Evolutionary conservation across 2,797 vertebrate genomes (phyloP), one percentile per base, ranked within the genome.

Genomic region (Coccyzus lansbergi): DNA sequence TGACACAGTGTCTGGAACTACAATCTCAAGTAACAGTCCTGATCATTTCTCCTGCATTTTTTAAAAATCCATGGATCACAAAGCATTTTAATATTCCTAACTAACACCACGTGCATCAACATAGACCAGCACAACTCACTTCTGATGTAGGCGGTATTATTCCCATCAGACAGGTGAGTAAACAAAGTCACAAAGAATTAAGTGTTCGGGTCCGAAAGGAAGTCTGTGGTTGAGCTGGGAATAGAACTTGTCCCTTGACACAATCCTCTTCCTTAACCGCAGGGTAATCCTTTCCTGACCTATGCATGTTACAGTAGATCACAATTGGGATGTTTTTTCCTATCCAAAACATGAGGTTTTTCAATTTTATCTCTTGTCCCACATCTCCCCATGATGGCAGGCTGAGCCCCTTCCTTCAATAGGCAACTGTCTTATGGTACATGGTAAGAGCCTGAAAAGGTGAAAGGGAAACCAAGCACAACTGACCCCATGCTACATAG

Each of bases 171-270:
- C 94, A 95, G 94, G 93, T 95, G 93, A 95, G 92, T 92, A 95
- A 95, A 95, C 95, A 95, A 95, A 95, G 89, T 82, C 88, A 93
- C 88, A 95, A 94, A 93, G 91, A 92, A 95, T 90, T 79, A 96
- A 96, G 96, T 94, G 95, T 96, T 95, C 72, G 53, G 75, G 90
- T 88, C 93, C 85, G 3, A 96, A 64, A 93, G 94, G 95, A 96
- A 95, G 87, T 95, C 92, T 84, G 87, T 83, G 88, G 93, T 94
- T 91, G 70, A 81, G 80, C 87, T 90, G 90, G 93, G 90, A 95
- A 91, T 70, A 94, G 80, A 94, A 88, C 64, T 58, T 84, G 72
- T 86, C 92, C 89, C 94, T 83, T 93, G 93, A 96, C 51, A 94
- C 62, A 90, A 93, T 60, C 87, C 85, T 93, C 87, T 94, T 96